phyloP scores from a whole-genome alignment of 2,888 invertebrate species.

The Pheosia gnoma region DNA sequence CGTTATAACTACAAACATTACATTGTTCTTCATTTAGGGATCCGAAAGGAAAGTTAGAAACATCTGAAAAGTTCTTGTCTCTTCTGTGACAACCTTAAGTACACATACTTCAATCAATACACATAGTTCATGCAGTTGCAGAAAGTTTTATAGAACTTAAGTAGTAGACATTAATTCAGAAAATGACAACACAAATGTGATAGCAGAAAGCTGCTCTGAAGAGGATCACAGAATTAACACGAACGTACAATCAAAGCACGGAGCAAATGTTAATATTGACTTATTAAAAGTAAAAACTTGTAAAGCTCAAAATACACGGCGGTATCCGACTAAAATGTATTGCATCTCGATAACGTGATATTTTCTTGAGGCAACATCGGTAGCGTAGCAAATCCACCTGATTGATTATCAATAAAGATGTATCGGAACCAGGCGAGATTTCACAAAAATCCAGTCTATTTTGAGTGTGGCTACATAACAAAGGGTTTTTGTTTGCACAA shows the following conservation, averaged over 20 bases:
- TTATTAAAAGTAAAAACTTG: not conserved
- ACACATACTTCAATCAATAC: no score
- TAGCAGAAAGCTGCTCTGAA: not conserved
- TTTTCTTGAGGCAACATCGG: conserved; percentile 6
- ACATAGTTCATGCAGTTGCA: no score
- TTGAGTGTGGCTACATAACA: conserved; percentile 25
- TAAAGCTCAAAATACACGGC: no score
- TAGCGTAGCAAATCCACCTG: conserved; percentile 6
- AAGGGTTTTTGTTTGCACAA: conserved; percentile 28
- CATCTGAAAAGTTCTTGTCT: no score
- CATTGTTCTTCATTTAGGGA: no score
- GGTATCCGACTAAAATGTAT: not conserved
- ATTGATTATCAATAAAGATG: conserved; percentile 1
- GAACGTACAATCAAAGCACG: not conserved
- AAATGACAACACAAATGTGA: no score
- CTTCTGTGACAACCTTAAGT: no score
- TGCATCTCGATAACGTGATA: not conserved
- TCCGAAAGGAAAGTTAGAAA: no score
- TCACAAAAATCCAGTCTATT: conserved; percentile 27
- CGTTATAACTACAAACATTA: not conserved
- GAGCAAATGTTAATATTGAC: not conserved
- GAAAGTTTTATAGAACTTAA: no score
- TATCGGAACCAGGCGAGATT: conserved; percentile 10
- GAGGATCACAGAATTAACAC: not conserved
- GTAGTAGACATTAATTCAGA: no score